These are phyloP conservation scores for Rhabdornis inornatus DNA, from an alignment of 2,113 vertebrate genomes.

Conservation along the genomic window DNA sequence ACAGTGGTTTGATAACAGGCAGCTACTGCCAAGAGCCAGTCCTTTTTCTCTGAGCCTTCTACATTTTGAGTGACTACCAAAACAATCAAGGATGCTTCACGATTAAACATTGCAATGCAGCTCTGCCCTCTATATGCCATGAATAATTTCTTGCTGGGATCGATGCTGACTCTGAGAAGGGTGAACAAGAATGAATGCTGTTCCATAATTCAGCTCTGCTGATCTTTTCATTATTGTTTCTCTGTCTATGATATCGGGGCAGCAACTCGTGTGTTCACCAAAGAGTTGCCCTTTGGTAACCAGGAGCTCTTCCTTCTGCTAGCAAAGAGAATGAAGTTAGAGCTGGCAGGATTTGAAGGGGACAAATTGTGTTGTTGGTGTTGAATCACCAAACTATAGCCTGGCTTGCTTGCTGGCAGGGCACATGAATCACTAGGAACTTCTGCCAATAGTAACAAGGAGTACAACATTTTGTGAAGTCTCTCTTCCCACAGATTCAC, in stretches of 20 bases:
- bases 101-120: slow-evolving; percentile 7
- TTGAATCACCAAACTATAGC: background rate
- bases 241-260: background rate
- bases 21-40: background rate
- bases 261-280: background rate
- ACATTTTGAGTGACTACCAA: background rate
- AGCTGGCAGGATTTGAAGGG: background rate
- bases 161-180: background rate
- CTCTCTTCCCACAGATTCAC: background rate
- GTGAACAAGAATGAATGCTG: background rate
- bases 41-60: background rate
- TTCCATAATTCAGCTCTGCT: background rate
- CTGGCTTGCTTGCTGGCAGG: background rate
- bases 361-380: background rate
- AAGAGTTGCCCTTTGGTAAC: slow-evolving; percentile 6
- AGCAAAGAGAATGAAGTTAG: background rate
- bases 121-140: background rate
- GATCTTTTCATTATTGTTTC: background rate
- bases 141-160: background rate
- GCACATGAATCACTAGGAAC: background rate
- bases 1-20: slow-evolving; percentile 6
- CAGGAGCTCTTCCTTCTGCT: slow-evolving; percentile 2
- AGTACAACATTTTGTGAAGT: background rate
- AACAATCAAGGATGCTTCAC: background rate
- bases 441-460: background rate